Evolutionary conservation across 2,888 invertebrate genomes (phyloP).

Genomic region (Eulithis prunata): DNA sequence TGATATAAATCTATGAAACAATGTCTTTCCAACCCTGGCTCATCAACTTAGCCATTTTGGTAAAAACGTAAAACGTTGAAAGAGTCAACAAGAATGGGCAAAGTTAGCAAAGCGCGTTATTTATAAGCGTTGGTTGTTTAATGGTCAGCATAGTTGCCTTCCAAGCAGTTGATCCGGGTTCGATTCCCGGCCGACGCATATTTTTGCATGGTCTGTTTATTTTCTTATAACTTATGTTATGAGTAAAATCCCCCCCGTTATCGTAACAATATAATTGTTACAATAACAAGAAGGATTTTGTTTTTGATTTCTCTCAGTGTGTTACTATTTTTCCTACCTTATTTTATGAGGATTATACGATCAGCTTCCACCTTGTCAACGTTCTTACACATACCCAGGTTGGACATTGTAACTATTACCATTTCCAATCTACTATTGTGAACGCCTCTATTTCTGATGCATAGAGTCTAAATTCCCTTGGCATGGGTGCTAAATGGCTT

Average conservation of each 20-base stretch:
- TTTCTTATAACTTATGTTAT: no score
- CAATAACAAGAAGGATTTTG: not conserved
- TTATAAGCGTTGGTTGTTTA: constrained; percentile 79
- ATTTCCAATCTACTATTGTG: constrained; percentile 24
- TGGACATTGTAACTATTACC: constrained; percentile 67
- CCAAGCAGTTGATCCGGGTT: constrained; percentile 85
- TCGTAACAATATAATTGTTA: no score
- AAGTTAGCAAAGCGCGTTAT: no score
- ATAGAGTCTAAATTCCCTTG: constrained; percentile 46
- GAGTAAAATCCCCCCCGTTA: no score
- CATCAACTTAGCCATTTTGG: no score
- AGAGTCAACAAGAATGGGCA: no score
- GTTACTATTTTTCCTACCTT: constrained; percentile 67
- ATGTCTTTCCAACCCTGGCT: no score
- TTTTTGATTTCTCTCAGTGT: constrained; percentile 54
- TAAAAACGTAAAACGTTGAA: no score
- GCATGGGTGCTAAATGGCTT: not conserved
- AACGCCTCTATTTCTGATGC: constrained; percentile 23
- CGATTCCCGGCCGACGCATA: constrained; percentile 83
- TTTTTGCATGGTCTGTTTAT: constrained; percentile 22
- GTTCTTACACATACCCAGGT: constrained; percentile 77
- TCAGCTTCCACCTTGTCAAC: constrained; percentile 82
- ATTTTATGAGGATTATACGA: constrained; percentile 83
- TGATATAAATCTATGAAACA: no score
- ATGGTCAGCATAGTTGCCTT: constrained; percentile 85